Evolutionary conservation across 2,797 vertebrate species (phyloP), one percentile per base, ranked within the genome.

Genomic region (Anabacerthia variegaticeps): DNA sequence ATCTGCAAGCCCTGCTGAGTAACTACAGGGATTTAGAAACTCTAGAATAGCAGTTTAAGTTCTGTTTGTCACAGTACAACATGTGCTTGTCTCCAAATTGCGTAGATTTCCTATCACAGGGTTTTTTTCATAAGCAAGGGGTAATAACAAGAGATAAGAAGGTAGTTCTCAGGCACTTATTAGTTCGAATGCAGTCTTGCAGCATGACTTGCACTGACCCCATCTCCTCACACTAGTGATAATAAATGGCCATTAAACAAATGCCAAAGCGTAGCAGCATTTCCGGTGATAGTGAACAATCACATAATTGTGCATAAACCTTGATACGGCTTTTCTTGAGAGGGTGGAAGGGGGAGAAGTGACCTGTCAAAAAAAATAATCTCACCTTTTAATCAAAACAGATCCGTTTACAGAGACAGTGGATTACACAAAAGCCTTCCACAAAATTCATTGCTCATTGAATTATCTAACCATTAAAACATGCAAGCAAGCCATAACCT

Each of bases 331-430:
- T 89, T 92, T 81, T 84, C 36, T 27, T 48, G 56, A 34, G 27
- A 30, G 9, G 22, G 14, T 27, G 12, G 12, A 67, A 72, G 37
- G 62, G 61, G 11, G 7, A 63, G 44, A 87, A 82, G 19, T 67
- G 75, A 76, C 54, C 37, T 54, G 59, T 67, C 48, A 68, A 48
- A 92, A 89, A 85, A 79, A 56, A 49, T 26, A 28, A 68, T 49
- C 89, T 86, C 58, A 86, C 44, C 27, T 92, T 89, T 93, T 88
- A 71, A 96, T 91, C 78, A 77, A 76, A 95, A 91, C 44, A 91
- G 56, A 87, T 82, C 68, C n/a, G 0, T 76, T 91, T 87, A 73
- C 77, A 82, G 1, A 73, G 69, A 71, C 48, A 61, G n/a, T 87
- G 69, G 76, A 75, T 88, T 94, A 62, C 73, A 83, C 24, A 79